Conservation (phyloP, 2,888 invertebrate genomes). For the Lottia gigantea region DNA sequence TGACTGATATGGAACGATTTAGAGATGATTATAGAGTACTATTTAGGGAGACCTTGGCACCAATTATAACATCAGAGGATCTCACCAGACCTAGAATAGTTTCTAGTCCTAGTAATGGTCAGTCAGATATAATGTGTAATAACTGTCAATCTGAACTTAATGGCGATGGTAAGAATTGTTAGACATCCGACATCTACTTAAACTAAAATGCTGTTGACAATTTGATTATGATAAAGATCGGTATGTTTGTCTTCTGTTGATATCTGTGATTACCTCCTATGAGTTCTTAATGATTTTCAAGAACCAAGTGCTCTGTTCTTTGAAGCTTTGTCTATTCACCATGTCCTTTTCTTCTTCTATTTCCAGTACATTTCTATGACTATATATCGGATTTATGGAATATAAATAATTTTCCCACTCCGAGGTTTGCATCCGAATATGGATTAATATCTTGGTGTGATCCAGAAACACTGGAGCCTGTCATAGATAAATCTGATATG, state of each 20-base stretch:
- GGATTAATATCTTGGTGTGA: constrained; percentile 93
- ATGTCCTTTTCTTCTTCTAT: too few species aligned
- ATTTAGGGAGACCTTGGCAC: constrained; percentile 67
- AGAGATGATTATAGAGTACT: constrained; percentile 81
- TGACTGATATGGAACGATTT: constrained; percentile 59
- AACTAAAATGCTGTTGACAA: neutral
- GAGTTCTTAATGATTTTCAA: too few species aligned
- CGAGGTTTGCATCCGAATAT: constrained; percentile 94
- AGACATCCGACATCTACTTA: neutral
- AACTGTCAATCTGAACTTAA: constrained; percentile 83
- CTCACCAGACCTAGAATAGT: constrained; percentile 78
- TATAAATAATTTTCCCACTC: constrained; percentile 79
- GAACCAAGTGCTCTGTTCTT: neutral
- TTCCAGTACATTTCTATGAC: constrained; percentile 83
- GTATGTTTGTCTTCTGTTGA: neutral
- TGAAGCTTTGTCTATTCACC: too few species aligned
- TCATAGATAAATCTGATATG: constrained; percentile 67
- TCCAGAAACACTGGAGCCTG: constrained; percentile 74
- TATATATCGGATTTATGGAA: constrained; percentile 86
- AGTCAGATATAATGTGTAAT: constrained; percentile 81
- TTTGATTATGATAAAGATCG: neutral
- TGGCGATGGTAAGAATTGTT: constrained; percentile 77
- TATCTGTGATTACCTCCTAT: neutral
- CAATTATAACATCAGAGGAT: constrained; percentile 49
- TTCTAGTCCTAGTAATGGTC: constrained; percentile 82